A percentile compares a stretch with the other conserved stretches of the same genome.
These are phyloP conservation scores for Rhynchonema sp. DNA, from an alignment of 2,888 invertebrate species.

Conservation along the genomic window DNA sequence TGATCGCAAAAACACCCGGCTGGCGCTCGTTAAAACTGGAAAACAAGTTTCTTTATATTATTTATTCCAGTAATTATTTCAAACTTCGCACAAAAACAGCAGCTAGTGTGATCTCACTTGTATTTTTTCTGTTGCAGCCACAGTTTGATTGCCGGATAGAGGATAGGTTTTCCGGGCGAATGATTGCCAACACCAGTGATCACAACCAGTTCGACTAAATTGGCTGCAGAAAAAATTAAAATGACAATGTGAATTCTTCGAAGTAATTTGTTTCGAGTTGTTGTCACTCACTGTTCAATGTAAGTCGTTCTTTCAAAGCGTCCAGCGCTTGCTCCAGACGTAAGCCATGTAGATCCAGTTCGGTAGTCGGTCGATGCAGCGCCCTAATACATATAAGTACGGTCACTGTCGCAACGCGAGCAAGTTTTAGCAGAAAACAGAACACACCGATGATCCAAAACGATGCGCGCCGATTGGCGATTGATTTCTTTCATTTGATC, in stretches of 20 bases:
- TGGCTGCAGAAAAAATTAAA: too few species aligned
- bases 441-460: too few species aligned
- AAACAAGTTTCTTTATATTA: too few species aligned
- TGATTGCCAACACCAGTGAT: slow-evolving; percentile 4
- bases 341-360: slow-evolving; percentile 5
- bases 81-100: too few species aligned
- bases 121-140: background rate
- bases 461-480: too few species aligned
- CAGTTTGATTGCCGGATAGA: slow-evolving; percentile 2
- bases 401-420: too few species aligned
- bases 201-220: background rate
- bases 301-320: background rate
- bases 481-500: too few species aligned
- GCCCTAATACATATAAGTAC: too few species aligned
- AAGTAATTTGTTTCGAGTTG: background rate
- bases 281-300: background rate
- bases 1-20: background rate
- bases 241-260: too few species aligned
- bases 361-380: background rate
- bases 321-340: slow-evolving; percentile 1
- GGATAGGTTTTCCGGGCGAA: background rate
- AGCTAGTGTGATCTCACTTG: background rate
- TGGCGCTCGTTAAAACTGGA: slow-evolving; percentile 1
- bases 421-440: too few species aligned
- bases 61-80: too few species aligned